Percentiles rank a stretch among this genome's conserved stretches.
These are phyloP conservation scores for Xylocopa sonorina DNA, from an alignment of 1,140 invertebrate species.

Conservation along the genomic window DNA sequence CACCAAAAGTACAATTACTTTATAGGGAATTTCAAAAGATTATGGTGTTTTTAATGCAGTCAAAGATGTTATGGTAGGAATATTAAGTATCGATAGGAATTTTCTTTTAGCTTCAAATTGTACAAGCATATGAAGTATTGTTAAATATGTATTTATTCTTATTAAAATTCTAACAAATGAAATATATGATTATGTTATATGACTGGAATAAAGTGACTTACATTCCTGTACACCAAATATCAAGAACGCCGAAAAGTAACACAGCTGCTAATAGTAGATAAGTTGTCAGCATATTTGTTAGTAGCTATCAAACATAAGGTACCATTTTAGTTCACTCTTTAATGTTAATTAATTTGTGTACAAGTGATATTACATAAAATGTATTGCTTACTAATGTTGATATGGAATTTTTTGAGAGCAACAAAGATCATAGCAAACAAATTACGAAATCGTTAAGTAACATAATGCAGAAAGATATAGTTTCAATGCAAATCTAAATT, in stretches of 20 bases:
- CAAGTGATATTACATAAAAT: slow-evolving; percentile 1
- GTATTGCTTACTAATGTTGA: neutral
- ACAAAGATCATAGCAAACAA: neutral
- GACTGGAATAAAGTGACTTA: slow-evolving; percentile 72
- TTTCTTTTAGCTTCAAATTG: neutral
- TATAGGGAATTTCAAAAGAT: neutral
- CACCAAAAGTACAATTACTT: neutral
- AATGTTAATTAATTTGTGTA: slow-evolving; percentile 42
- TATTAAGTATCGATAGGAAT: neutral
- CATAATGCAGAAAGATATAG: neutral
- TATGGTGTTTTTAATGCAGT: neutral
- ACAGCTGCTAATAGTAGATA: slow-evolving; percentile 74
- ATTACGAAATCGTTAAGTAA: slow-evolving; percentile 7
- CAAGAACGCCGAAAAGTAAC: slow-evolving; percentile 73
- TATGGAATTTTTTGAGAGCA: neutral
- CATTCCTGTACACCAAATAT: slow-evolving; percentile 78
- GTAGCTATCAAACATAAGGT: slow-evolving; percentile 59
- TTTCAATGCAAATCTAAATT: neutral
- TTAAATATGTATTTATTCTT: neutral
- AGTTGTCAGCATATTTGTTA: slow-evolving; percentile 76
- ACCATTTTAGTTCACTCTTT: slow-evolving; percentile 40
- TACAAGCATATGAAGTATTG: neutral
- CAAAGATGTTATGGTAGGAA: too few relatives aligned
- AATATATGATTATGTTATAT: slow-evolving; percentile 42
- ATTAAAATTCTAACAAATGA: slow-evolving; percentile 16